These are phyloP conservation scores for Kryptolebias marmoratus DNA, from an alignment of 2,113 vertebrate genomes.

Conservation along the genomic window DNA sequence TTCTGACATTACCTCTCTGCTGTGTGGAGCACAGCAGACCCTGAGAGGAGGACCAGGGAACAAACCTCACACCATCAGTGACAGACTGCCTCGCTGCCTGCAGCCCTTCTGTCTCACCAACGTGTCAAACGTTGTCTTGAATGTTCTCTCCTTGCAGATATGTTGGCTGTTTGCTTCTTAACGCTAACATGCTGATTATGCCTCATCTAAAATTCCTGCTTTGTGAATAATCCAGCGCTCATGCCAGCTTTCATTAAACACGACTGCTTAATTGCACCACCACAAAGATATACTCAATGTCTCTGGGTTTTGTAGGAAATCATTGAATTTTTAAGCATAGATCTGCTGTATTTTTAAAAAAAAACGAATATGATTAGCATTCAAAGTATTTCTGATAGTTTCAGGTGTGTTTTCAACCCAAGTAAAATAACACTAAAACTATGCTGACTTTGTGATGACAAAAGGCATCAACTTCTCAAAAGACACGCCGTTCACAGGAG, in stretches of 20 bases:
- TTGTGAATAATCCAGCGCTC: conserved; percentile 28
- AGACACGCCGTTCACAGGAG: conserved; percentile 37
- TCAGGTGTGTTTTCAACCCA: neutral
- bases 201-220: conserved; percentile 36
- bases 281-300: conserved; percentile 19
- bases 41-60: conserved; percentile 46
- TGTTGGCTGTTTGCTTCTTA: conserved; percentile 29
- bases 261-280: conserved; percentile 50
- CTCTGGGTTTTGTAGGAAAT: conserved; percentile 36
- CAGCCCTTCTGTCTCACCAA: conserved; percentile 52
- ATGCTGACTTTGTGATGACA: conserved; percentile 16
- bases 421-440: conserved; percentile 4
- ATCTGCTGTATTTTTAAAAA: neutral
- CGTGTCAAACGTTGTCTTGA: conserved; percentile 59
- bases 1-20: too few relatives aligned
- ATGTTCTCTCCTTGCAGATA: conserved; percentile 41
- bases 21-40: too few relatives aligned
- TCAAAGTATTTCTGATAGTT: conserved; percentile 14
- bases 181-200: conserved; percentile 37
- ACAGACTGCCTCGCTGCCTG: conserved; percentile 33
- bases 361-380: conserved; percentile 20
- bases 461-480: conserved; percentile 23
- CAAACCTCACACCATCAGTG: conserved; percentile 38
- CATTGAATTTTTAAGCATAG: conserved; percentile 35
- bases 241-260: conserved; percentile 41